Evolutionary conservation across 1,140 invertebrate species (phyloP), one percentile per base, ranked within the genome.

Genomic region (Scaptodrosophila lebanonensis): DNA sequence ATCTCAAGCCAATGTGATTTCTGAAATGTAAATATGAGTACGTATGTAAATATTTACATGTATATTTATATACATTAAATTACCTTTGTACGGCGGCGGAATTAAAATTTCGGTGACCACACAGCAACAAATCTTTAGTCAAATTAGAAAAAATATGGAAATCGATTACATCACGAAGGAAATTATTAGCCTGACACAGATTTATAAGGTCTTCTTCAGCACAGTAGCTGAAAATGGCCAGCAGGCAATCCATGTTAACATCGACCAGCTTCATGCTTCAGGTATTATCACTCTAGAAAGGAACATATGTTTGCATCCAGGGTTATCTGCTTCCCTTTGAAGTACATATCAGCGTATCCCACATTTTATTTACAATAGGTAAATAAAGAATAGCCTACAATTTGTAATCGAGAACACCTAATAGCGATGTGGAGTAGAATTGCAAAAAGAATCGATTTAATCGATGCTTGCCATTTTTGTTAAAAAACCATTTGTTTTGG

Each of bases 201-300:
- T 50, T 65, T 9, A 72, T n/a, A 2, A 84, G 42, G 2, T 86
- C 84, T 0, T 40, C 30, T 18, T 84, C 77, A 3, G 56, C 49
- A 7, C 71, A 79, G 38, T 70, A 77, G 18, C 40, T 45, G 35
- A 86, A 83, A 18, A 86, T 67, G 8, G 22, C 12, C 9, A 86
- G 38, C 3, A 86, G 58, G 40, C 82, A 85, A 43, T 86, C 66
- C 5, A 72, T 15, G 44, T 71, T 77, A 3, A 86, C 56, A 39
- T 86, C 83, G 1, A 47, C 79, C 4, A 83, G 47, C 40, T 52
- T 62, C 43, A 84, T 48, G n/a, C n/a, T n/a, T n/a, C n/a, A n/a
- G n/a, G n/a, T n/a, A n/a, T n/a, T n/a, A n/a, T n/a, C n/a, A n/a
- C n/a, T n/a, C n/a, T n/a, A n/a, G n/a, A n/a, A n/a, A n/a, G n/a